Conservation (phyloP, 2,797 vertebrate species). For the Cottoperca gobio region DNA sequence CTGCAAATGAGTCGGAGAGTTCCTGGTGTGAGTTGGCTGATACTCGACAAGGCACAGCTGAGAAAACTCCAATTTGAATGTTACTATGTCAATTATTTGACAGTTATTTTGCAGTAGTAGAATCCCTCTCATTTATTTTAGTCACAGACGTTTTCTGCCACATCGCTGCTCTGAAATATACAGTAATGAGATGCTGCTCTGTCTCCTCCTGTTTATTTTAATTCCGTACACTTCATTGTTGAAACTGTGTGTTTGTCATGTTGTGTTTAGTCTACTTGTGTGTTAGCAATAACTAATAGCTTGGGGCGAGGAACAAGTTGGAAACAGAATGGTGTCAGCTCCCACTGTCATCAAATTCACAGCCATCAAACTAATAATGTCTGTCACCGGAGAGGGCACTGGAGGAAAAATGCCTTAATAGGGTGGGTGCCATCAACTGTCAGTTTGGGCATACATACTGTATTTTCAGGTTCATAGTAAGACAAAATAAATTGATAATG, state of each 20-base stretch:
- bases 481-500: constrained; percentile 13
- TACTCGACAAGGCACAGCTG: constrained; percentile 24
- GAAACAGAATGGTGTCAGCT: constrained; percentile 47
- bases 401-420: constrained; percentile 8
- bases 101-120: constrained; percentile 30
- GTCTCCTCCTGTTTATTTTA: constrained; percentile 25
- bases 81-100: constrained; percentile 43
- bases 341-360: constrained; percentile 44
- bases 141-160: constrained; percentile 35
- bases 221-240: constrained; percentile 21
- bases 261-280: constrained; percentile 41
- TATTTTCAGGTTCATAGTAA: constrained; percentile 31
- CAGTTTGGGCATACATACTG: constrained; percentile 21
- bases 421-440: constrained; percentile 29
- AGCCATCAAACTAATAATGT: constrained; percentile 51
- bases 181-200: constrained; percentile 32
- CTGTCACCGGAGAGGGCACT: constrained; percentile 50
- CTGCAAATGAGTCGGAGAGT: constrained; percentile 38
- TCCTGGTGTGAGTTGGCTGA: constrained; percentile 25
- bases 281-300: constrained; percentile 48
- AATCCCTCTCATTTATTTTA: constrained; percentile 33
- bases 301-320: constrained; percentile 35
- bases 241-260: constrained; percentile 37
- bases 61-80: constrained; percentile 38
- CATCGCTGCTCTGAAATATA: constrained; percentile 13